These are phyloP conservation scores for Petromus typicus DNA, from an alignment of 2,113 vertebrate genomes.

Conservation along the genomic window DNA sequence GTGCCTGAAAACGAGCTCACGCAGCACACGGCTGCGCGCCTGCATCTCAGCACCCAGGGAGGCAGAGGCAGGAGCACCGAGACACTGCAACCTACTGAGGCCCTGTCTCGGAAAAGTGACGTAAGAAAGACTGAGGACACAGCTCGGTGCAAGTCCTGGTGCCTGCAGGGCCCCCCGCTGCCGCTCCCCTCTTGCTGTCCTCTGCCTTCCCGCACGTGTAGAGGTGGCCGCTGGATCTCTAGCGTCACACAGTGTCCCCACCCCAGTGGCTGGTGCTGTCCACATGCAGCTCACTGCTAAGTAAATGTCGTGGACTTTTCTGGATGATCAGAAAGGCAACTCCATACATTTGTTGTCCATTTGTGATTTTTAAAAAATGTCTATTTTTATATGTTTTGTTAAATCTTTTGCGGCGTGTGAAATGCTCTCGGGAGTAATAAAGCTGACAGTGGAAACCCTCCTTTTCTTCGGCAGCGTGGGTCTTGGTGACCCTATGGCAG, in stretches of 20 bases:
- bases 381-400: not conserved
- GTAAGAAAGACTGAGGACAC: not conserved
- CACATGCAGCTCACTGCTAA: not conserved
- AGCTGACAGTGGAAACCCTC: not conserved
- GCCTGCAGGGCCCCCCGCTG: not conserved
- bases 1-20: not conserved
- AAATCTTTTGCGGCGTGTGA: conserved; percentile 8
- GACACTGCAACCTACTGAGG: not conserved
- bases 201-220: fast-evolving
- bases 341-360: not conserved
- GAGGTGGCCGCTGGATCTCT: not conserved
- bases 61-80: not conserved
- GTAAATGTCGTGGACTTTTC: not conserved
- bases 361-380: not conserved
- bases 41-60: not conserved
- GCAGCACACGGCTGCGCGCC: not conserved
- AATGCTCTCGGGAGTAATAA: conserved; percentile 9
- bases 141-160: not conserved
- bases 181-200: not conserved
- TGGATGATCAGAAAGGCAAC: not conserved
- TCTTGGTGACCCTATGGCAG: not conserved
- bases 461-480: not conserved
- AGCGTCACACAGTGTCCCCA: not conserved
- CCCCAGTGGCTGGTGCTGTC: not conserved
- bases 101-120: not conserved